Percentiles rank a stretch among this genome's conserved stretches.
Conservation (phyloP, 2,888 invertebrate genomes). For the Antheraea yamamai region DNA sequence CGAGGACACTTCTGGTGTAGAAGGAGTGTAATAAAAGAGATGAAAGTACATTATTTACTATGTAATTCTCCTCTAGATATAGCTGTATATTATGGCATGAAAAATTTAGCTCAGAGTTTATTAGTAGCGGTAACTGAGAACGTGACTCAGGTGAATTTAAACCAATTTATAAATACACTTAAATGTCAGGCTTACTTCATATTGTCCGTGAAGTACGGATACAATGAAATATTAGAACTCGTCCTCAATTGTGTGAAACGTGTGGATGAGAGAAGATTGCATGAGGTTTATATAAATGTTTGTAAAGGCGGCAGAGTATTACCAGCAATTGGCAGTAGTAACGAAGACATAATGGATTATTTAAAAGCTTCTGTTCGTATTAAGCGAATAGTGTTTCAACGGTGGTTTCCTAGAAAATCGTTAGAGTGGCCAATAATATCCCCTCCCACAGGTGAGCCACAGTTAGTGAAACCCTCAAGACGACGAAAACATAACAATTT, state of each 20-base stretch:
- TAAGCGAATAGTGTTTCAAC: too few relatives aligned
- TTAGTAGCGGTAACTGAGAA: background rate
- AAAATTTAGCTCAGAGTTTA: background rate
- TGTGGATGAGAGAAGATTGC: background rate
- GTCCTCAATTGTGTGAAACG: background rate
- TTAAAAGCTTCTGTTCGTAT: background rate
- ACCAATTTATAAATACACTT: background rate
- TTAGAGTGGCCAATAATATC: too few relatives aligned
- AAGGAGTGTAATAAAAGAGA: background rate
- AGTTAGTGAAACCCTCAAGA: too few relatives aligned
- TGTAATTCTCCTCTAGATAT: background rate
- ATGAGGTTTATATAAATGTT: background rate
- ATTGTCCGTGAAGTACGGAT: background rate
- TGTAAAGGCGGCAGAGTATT: background rate
- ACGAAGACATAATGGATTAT: background rate
- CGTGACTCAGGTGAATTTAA: background rate
- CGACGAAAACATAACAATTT: too few relatives aligned
- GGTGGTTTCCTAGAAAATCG: too few relatives aligned
- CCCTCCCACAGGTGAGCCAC: too few relatives aligned
- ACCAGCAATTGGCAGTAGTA: background rate
- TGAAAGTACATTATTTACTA: background rate
- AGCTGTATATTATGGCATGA: background rate
- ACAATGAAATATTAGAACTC: background rate
- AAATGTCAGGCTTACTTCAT: background rate
- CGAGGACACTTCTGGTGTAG: background rate